Evolutionary conservation across 1,140 invertebrate species (phyloP).

Genomic region (Lasioglossum baleicum): DNA sequence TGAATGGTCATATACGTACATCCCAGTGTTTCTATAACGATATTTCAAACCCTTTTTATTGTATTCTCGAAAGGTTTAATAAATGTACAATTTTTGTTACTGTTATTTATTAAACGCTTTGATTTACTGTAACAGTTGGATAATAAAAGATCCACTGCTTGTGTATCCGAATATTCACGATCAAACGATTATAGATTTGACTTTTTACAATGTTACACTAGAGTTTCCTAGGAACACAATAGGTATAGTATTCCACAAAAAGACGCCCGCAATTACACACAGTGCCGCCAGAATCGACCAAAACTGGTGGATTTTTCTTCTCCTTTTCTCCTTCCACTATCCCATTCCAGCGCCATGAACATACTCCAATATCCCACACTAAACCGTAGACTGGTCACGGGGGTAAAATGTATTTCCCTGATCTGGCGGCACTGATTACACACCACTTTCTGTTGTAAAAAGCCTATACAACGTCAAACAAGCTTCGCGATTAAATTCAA

Average conservation of each 20-base stretch:
- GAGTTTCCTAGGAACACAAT: neutral
- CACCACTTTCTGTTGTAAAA: too few species aligned
- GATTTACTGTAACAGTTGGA: neutral
- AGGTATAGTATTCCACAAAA: neutral
- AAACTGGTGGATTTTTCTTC: too few species aligned
- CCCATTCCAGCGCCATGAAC: too few species aligned
- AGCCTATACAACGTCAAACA: too few species aligned
- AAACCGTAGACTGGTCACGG: too few species aligned
- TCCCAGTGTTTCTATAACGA: neutral
- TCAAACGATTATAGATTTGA: neutral
- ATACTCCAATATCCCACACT: too few species aligned
- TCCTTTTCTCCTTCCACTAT: too few species aligned
- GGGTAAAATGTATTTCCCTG: too few species aligned
- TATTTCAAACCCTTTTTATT: neutral
- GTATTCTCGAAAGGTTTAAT: slow-evolving; percentile 22
- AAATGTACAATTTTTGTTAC: slow-evolving; percentile 22
- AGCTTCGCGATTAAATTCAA: too few species aligned
- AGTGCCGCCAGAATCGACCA: too few species aligned
- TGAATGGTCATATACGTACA: neutral
- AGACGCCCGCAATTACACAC: neutral
- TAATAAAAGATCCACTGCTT: neutral
- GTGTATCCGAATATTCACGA: neutral
- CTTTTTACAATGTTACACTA: neutral
- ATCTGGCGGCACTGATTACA: too few species aligned
- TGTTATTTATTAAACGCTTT: slow-evolving; percentile 1